Base-by-base conservation (phyloP, 2,113 vertebrate species). In the Lethenteron camtschaticum region DNA sequence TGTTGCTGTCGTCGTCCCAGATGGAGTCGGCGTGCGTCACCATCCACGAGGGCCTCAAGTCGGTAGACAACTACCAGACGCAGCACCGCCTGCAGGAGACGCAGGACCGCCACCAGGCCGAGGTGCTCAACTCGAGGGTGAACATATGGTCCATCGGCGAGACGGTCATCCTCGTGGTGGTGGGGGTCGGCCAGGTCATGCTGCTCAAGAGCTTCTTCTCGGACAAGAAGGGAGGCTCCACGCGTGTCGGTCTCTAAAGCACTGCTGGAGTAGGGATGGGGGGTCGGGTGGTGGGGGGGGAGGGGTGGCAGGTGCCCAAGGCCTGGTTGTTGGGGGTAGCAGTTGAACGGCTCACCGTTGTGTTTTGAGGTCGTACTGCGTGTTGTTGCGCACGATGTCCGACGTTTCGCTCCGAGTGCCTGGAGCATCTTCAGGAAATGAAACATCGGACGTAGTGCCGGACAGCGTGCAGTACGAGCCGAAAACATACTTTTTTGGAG, bases 21-120 rank as follows among this genome's bases (percentile, higher is more conserved):
- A 94, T 97, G 90, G 94, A 99, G 74, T 99, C 94, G 14, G 89
- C 94, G 0, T 99, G 94, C 2, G 92, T 99, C 74, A 95, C 92
- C 41, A 97, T 99, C 77, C 94, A 99, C 0, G 94, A 99, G 80
- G 94, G 90, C 69, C 77, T 96, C 74, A 97, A 97, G 76, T 95
- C 88, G 0, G 87, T 99, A 75, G 92, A 96, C 2, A 92, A 96
- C 78, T 90, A 95, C 72, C 94, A 99, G 80, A 99, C 94, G 58
- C 94, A 97, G 75, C 96, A 96, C 77, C 90, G 94, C 14, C 74
- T 96, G 76, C 81, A 90, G 55, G 94, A 97, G 75, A 89, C 88
- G 0, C 94, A 99, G 77, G 94, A 92, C 63, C 94, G 92, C 74
- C 96, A 92, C 78, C 83, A 92, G 71, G 94, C 92, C 0, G 94